Evolutionary conservation across 2,888 invertebrate genomes (phyloP).

Genomic region (Dione vanillae): DNA sequence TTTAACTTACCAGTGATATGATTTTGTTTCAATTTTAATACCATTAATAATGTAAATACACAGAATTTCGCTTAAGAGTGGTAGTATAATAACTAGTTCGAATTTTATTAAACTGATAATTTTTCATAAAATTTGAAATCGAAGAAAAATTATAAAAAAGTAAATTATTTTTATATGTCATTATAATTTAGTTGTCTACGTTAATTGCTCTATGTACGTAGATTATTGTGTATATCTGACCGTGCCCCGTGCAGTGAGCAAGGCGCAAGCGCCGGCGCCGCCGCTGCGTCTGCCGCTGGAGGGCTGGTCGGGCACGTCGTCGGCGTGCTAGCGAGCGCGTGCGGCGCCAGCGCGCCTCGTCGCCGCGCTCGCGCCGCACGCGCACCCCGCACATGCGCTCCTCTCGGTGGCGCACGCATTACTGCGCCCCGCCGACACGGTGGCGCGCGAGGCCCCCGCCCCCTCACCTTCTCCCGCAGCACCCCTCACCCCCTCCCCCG

Average conservation of each 20-base stretch:
- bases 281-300: conserved; percentile 83
- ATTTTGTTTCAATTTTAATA: neutral
- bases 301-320: conserved; percentile 83
- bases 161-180: neutral
- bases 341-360: conserved; percentile 64
- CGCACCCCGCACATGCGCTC: conserved; percentile 69
- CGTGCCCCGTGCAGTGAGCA: conserved; percentile 69
- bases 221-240: neutral
- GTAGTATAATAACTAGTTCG: neutral
- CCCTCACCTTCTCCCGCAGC: conserved; percentile 6
- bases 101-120: neutral
- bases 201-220: neutral
- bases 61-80: neutral
- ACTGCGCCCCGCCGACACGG: conserved; percentile 50
- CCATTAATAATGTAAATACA: conserved; percentile 20
- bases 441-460: conserved; percentile 41
- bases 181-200: neutral
- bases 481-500: conserved; percentile 22
- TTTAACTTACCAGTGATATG: conserved; percentile 7
- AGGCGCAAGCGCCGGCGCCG: conserved; percentile 86
- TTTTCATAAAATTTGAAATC: neutral
- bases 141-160: neutral
- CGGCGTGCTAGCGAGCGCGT: conserved; percentile 81
- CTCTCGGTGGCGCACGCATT: conserved; percentile 70
- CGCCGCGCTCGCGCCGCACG: conserved; percentile 53